These are phyloP conservation scores for Fratercula arctica DNA, from an alignment of 2,797 vertebrate species.

Conservation along the genomic window DNA sequence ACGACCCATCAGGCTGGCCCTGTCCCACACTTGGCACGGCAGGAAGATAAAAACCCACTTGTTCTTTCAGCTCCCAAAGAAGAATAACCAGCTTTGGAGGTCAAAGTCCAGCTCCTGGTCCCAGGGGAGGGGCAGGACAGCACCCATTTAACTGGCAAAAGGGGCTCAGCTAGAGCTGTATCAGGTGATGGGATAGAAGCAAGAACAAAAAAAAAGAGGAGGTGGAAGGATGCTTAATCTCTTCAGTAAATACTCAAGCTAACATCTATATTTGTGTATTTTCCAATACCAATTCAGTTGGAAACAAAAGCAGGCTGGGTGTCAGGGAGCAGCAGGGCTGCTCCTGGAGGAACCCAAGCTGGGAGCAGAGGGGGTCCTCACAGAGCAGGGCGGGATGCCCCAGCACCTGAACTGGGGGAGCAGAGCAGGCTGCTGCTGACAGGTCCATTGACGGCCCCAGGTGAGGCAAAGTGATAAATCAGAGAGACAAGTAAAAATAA, in stretches of 20 bases:
- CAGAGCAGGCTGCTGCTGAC: neutral
- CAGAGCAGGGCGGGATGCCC: neutral
- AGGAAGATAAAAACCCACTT: neutral
- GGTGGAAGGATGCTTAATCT: slow-evolving; percentile 10
- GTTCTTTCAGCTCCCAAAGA: neutral
- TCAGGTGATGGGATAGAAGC: slow-evolving; percentile 6
- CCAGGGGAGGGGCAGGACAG: neutral
- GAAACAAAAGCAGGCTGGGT: neutral
- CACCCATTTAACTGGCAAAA: neutral
- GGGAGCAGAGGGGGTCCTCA: neutral
- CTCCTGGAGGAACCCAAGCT: neutral
- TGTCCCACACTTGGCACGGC: neutral
- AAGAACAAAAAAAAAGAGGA: neutral
- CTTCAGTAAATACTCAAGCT: slow-evolving; percentile 4
- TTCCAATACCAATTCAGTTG: neutral
- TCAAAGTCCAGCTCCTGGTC: neutral
- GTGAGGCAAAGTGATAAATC: neutral
- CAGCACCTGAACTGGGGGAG: neutral
- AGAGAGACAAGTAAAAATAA: neutral
- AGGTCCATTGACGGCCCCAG: neutral
- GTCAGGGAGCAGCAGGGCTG: neutral
- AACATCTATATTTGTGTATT: neutral
- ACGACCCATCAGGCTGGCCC: neutral
- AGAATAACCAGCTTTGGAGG: neutral
- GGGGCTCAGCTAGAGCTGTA: neutral